Base-by-base conservation (phyloP, 92 coral and sea anemone species). In the Palythoa grandis region DNA sequence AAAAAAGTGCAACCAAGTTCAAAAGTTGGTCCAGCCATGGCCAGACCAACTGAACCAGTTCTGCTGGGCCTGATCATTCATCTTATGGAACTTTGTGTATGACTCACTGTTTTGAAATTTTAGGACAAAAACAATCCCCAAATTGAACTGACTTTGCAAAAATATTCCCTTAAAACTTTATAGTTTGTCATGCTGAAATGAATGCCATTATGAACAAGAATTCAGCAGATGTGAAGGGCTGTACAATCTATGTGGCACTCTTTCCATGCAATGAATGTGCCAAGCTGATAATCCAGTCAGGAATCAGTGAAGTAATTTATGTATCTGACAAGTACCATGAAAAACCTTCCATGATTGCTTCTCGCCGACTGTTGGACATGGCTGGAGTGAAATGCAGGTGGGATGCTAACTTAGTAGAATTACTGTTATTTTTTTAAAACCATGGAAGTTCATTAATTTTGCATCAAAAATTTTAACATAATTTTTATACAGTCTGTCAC, bases 151-250 rank as follows among this genome's bases (percentile, higher is more conserved):
- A 63, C 25, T 63, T 63, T 63, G 69, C 25, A 8, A 63, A 5
- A 4, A n/a, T 76, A 17, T 77, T 73, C 37, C 39, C 65, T 78
- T 53, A 60, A 89, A 47, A 72, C 86, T 20, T n/a, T n/a, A n/a
- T 68, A 96, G 98, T 96, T 66, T 96, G 99, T 58, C 99, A 96
- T 88, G 99, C 99, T 53, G 99, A 96, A 87, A 90, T 96, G 98
- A 96, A 96, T 95, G 99, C 99, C 69, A 93, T 96, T 50, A 90
- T 95, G 70, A 96, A 96, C 91, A 96, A 96, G 92, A 96, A 96
- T 70, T 93, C 99, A 11, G 88, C 96, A 20, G 94, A 91, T 89
- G 95, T 95, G 53, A 96, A 94, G 82, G 98, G 95, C 14, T 95
- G 98, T 75, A 87, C 88, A 7, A 94, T 96, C 35, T 96, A 90